Evolutionary conservation across 2,888 invertebrate genomes (phyloP), one percentile per base, ranked within the genome.

Genomic region (Troilus luridus): DNA sequence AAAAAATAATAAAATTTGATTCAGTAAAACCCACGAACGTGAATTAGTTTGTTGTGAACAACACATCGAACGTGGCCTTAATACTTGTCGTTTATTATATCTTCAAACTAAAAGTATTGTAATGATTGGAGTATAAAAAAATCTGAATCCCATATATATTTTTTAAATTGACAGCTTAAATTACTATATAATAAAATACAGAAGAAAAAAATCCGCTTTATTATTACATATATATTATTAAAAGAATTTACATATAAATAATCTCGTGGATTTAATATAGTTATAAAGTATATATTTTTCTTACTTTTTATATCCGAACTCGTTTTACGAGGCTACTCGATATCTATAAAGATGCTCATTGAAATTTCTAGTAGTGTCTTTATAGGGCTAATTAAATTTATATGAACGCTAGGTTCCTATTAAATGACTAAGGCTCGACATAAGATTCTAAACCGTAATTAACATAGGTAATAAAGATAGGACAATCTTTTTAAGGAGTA

Each of bases 351-450:
- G 72, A 77, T 41, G 72, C 72, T 27, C 41, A 41, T 77, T 77
- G 72, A 77, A 77, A 77, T 8, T 77, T 77, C 24, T 24, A 24
- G 72, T 77, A 77, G 72, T 27, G 14, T 19, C 72, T 77, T 77
- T 77, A 77, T 77, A 19, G 72, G 41, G 72, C 27, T 77, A 77
- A 77, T 77, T 27, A 77, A 77, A 77, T 27, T 77, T 41, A 77
- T 77, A 77, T 77, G 14, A 77, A 77, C 27, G 12, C 12, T 5
- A 11, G 81, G 85, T n/a, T 41, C 19, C 2, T 56, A n/a, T 41
- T 27, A 24, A 85, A 85, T 85, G n/a, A 56, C 56, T n/a, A 12
- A 10, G 85, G n/a, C 0, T n/a, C 56, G 21, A 56, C 56, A 12
- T 85, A 85, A 85, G n/a, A 85, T 56, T 58, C 85, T n/a, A 8